A percentile compares a stretch with the other conserved stretches of the same genome.
These are phyloP conservation scores for Sphaeridia pumilis DNA, from an alignment of 2,888 invertebrate genomes.

Conservation along the genomic window DNA sequence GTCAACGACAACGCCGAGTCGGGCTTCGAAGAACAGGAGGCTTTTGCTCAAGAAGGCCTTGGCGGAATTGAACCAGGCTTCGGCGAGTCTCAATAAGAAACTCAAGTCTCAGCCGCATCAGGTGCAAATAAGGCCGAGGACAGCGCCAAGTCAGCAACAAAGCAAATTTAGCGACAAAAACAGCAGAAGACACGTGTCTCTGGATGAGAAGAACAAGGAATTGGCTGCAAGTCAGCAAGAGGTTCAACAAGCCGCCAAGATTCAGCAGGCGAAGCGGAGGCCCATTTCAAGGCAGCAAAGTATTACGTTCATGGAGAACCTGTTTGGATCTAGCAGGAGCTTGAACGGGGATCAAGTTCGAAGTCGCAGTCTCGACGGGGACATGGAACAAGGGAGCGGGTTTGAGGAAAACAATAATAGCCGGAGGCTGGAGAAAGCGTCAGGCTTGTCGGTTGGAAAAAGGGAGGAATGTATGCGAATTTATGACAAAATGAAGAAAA, in stretches of 20 bases:
- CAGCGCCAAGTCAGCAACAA: constrained; percentile 25
- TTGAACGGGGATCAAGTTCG: too few relatives aligned
- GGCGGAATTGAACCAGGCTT: constrained; percentile 31
- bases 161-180: neutral
- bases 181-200: neutral
- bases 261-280: neutral
- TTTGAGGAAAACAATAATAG: neutral
- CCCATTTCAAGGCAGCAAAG: neutral
- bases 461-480: constrained; percentile 33
- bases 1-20: constrained; percentile 11
- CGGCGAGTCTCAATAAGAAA: constrained; percentile 19
- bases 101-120: constrained; percentile 20
- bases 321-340: neutral
- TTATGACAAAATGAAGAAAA: constrained; percentile 33
- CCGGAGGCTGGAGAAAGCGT: constrained; percentile 15
- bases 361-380: too few relatives aligned
- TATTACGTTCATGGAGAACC: constrained; percentile 1
- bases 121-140: constrained; percentile 28
- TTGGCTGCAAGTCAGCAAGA: neutral
- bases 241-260: neutral
- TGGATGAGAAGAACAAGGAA: neutral
- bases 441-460: constrained; percentile 29
- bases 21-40: constrained; percentile 29
- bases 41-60: constrained; percentile 32
- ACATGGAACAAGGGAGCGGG: too few relatives aligned